Base-by-base conservation (phyloP, 2,888 invertebrate genomes). In the Didymodactylos carnosus region DNA sequence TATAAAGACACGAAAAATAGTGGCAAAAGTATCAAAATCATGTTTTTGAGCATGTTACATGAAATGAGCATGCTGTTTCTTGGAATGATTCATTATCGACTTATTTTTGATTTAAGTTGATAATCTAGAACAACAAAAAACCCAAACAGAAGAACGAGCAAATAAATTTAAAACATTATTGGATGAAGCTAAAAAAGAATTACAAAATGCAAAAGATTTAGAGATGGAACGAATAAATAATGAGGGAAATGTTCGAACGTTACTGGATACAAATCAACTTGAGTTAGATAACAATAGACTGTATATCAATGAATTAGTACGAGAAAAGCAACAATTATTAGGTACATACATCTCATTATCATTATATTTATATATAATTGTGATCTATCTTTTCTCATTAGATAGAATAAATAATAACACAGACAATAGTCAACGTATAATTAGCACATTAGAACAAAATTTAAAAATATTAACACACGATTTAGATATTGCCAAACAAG, bases 171-270 rank as follows among this genome's bases (percentile, higher is more conserved):
- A 83, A 76, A 80, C 80, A 71, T 77, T 82, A 39, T 82, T 90
- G 5, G 86, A 86, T 75, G 86, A 88, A 76, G 86, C 87, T 19
- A 88, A 88, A 80, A 87, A 88, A 75, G 89, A 90, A 79, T 83
- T 85, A 39, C 79, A 82, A 8, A 81, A 82, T 69, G 80, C 81
- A 16, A 81, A 81, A 78, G 83, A 79, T 78, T 23, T 46, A 19
- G 29, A 41, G 29, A 16, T 29, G 40, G 27, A 70, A 40, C 27
- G 39, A 40, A 10, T 39, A 39, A 16, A 70, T 11, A 46, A 70
- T 29, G 70, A 70, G 16, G 62, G 35, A 10, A 62, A 29, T 62
- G 19, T 62, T 19, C 62, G 62, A 62, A 10, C 8, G 35, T 62
- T 62, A 35, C 6, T 62, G 19, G 62, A 62, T 62, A 62, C 8